Evolutionary conservation across 2,888 invertebrate genomes (phyloP).

Genomic region (Meteorus cinctellus): DNA sequence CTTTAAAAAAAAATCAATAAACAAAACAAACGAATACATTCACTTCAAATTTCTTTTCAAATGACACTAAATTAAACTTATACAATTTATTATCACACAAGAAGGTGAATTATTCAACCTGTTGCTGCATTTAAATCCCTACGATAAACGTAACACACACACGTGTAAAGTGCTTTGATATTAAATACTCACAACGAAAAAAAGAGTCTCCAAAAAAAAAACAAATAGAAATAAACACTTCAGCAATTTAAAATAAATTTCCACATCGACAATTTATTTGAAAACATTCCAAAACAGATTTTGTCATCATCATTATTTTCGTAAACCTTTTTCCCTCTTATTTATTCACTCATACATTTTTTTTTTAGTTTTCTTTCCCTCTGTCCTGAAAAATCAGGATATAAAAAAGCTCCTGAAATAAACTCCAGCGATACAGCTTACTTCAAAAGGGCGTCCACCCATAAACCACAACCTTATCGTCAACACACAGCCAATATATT

Average conservation of each 20-base stretch:
- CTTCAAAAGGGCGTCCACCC: conserved; percentile 37
- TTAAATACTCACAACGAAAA: too few relatives aligned
- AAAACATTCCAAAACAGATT: too few relatives aligned
- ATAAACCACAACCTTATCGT: conserved; percentile 43
- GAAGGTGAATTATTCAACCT: neutral
- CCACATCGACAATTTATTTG: too few relatives aligned
- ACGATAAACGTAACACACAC: neutral
- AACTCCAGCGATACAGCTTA: conserved; percentile 13
- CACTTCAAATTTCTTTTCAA: too few relatives aligned
- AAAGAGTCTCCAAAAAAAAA: neutral
- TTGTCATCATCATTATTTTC: too few relatives aligned
- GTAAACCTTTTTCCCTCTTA: too few relatives aligned
- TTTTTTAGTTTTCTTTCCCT: too few relatives aligned
- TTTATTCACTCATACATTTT: too few relatives aligned
- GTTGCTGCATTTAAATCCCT: neutral
- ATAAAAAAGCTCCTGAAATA: neutral
- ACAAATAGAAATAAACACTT: neutral
- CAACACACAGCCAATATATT: conserved; percentile 40
- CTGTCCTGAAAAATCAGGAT: too few relatives aligned
- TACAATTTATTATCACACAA: neutral
- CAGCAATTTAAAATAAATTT: too few relatives aligned
- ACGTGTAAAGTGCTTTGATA: neutral
- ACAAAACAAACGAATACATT: neutral
- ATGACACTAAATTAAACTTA: neutral
- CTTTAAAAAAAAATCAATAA: neutral